phyloP scores from a whole-genome alignment of 2,797 vertebrate genomes.

The Lagodon rhomboides region DNA sequence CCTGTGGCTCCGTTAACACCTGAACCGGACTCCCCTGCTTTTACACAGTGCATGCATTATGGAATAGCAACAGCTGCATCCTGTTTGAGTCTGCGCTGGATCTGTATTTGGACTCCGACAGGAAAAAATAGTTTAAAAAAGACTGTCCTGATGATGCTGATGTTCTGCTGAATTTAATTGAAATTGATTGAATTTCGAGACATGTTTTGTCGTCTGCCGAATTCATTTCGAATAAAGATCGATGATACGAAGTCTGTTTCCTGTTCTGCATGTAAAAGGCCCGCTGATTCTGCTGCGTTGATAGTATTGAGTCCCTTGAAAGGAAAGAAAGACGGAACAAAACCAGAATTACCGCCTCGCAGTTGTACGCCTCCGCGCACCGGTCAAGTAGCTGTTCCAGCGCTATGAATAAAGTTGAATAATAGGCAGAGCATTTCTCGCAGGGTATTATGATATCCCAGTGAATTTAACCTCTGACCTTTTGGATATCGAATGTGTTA shows the following conservation, averaged over 20 bases:
- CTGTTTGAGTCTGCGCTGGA: not conserved
- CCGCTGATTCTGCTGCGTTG: not conserved
- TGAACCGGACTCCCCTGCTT: constrained; percentile 35
- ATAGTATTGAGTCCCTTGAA: not conserved
- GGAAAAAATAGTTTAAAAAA: not conserved
- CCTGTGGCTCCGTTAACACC: constrained; percentile 16
- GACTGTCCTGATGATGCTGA: not conserved
- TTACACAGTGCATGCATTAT: constrained; percentile 29
- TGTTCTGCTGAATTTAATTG: not conserved
- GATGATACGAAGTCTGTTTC: not conserved
- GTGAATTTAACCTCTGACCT: too few relatives aligned
- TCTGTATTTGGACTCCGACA: not conserved
- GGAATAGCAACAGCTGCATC: not conserved
- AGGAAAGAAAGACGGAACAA: not conserved
- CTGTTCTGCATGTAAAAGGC: not conserved
- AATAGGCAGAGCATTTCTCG: too few relatives aligned
- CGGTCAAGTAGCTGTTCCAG: too few relatives aligned
- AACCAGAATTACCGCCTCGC: too few relatives aligned
- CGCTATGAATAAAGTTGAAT: too few relatives aligned
- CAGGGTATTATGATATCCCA: too few relatives aligned
- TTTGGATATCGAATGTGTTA: too few relatives aligned
- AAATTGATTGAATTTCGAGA: not conserved
- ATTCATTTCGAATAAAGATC: not conserved
- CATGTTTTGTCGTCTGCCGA: not conserved
- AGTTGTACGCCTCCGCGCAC: too few relatives aligned